Evolutionary conservation across 2,797 vertebrate species (phyloP).

Genomic region (Melanitta fusca): DNA sequence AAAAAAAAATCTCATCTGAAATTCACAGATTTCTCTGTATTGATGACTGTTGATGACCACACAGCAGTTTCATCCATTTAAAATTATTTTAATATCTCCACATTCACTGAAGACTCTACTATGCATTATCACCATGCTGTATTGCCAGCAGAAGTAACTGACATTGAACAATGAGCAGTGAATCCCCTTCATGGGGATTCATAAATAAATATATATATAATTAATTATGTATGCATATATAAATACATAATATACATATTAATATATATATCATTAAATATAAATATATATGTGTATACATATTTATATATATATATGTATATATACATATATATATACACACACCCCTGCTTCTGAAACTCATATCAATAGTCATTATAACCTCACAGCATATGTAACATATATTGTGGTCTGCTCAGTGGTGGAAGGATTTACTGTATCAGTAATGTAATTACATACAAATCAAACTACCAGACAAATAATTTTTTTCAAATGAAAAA

Average conservation of each 20-base stretch:
- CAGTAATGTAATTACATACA: not conserved
- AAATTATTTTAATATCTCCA: not conserved
- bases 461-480: not conserved
- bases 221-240: no score
- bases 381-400: fast-evolving
- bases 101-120: not conserved
- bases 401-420: not conserved
- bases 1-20: not conserved
- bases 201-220: not conserved
- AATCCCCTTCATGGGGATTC: not conserved
- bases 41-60: not conserved
- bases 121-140: not conserved
- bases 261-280: no score
- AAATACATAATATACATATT: no score
- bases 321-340: not conserved
- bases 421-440: not conserved
- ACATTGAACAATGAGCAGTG: not conserved
- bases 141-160: not conserved
- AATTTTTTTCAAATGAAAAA: not conserved
- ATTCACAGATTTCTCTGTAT: not conserved
- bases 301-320: no score
- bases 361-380: not conserved
- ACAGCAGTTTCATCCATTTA: not conserved
- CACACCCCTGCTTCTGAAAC: not conserved
- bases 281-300: no score